Conservation (phyloP, 2,113 vertebrate genomes). For the Ptilonorhynchus violaceus region DNA sequence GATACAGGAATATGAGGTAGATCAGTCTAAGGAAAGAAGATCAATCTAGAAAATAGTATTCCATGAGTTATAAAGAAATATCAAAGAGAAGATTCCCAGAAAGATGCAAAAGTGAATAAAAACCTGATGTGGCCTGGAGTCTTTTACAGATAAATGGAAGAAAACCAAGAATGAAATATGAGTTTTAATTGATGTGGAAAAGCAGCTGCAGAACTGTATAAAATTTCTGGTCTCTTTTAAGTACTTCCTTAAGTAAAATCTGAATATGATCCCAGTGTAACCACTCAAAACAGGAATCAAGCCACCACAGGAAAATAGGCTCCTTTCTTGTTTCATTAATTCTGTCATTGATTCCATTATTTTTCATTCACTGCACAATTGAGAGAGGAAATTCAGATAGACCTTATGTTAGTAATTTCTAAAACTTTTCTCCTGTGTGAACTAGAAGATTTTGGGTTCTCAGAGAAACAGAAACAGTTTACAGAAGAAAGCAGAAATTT, state of each 20-base stretch:
- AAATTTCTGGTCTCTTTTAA: not conserved
- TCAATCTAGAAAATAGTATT: not conserved
- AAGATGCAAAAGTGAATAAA: not conserved
- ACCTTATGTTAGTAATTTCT: not conserved
- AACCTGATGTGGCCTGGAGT: not conserved
- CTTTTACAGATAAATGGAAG: not conserved
- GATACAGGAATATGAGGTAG: not conserved
- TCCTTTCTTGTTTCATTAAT: not conserved
- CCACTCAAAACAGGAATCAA: not conserved
- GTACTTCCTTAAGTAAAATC: not conserved
- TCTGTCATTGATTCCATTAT: not conserved
- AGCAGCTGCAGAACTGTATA: not conserved
- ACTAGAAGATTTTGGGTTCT: not conserved
- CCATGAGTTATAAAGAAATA: not conserved
- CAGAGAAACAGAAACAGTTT: not conserved
- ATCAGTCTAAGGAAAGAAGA: not conserved
- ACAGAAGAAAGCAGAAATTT: not conserved
- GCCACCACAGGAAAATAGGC: not conserved
- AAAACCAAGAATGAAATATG: not conserved
- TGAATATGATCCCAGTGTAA: not conserved
- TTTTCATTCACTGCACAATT: not conserved
- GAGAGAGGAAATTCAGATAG: not conserved
- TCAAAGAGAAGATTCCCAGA: not conserved
- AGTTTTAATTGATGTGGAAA: not conserved
- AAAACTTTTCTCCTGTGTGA: not conserved